Percentiles rank a stretch among this genome's conserved stretches.
Conservation (phyloP, 2,888 invertebrate genomes). For the Cephalotes varians region DNA sequence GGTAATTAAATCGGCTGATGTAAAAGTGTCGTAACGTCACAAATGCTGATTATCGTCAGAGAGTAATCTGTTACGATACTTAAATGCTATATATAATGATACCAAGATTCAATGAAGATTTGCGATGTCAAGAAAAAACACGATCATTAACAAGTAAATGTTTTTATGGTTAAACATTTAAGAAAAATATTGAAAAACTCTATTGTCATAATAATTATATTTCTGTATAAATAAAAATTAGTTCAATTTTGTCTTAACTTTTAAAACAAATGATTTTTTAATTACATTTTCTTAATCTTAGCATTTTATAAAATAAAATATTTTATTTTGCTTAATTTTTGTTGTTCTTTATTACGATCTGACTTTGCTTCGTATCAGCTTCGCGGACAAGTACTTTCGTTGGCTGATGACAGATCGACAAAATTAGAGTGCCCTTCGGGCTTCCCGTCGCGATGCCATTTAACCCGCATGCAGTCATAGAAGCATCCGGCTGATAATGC, state of each 20-base stretch:
- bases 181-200: background rate
- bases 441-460: slow-evolving; percentile 57
- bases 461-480: slow-evolving; percentile 65
- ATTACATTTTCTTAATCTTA: background rate
- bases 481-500: slow-evolving; percentile 75
- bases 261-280: background rate
- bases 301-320: background rate
- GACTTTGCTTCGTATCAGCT: slow-evolving; percentile 16
- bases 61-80: slow-evolving; percentile 67
- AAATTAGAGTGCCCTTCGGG: slow-evolving; percentile 59
- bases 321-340: background rate
- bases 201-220: background rate
- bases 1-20: slow-evolving; percentile 68
- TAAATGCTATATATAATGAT: slow-evolving; percentile 4
- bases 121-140: slow-evolving; percentile 7
- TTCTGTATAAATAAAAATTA: background rate
- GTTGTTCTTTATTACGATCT: background rate
- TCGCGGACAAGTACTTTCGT: slow-evolving; percentile 9
- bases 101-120: slow-evolving; percentile 52
- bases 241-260: background rate
- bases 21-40: slow-evolving; percentile 68
- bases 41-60: slow-evolving; percentile 65
- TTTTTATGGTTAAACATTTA: background rate
- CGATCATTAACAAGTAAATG: background rate
- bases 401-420: slow-evolving; percentile 43